These are phyloP conservation scores for Trematomus bernacchii DNA, from an alignment of 2,797 vertebrate genomes.

Conservation along the genomic window DNA sequence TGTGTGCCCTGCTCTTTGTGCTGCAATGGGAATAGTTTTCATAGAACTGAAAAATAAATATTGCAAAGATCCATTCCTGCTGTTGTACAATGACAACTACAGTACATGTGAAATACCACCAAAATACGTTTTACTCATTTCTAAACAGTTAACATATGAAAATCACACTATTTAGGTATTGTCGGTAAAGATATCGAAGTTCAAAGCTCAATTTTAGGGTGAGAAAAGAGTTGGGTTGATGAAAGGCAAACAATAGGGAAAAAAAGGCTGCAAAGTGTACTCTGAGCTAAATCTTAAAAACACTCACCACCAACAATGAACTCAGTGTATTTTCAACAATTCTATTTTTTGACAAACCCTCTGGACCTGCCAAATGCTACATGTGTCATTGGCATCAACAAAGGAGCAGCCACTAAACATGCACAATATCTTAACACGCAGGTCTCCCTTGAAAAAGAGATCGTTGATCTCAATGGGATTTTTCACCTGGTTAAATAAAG, in stretches of 20 bases:
- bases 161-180: no score
- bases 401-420: neutral
- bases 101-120: neutral
- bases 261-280: slow-evolving; percentile 2
- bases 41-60: no score
- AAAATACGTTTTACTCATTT: no score
- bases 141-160: no score
- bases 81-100: no score
- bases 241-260: neutral
- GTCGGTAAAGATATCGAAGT: neutral
- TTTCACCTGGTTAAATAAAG: no score
- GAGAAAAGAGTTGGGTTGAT: neutral
- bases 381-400: neutral
- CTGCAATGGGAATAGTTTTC: neutral
- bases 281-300: neutral
- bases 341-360: neutral
- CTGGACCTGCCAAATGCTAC: neutral
- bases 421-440: neutral
- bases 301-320: neutral
- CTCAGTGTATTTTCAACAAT: no score
- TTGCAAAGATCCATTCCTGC: no score
- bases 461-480: no score
- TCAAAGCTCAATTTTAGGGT: neutral
- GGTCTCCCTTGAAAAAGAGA: no score
- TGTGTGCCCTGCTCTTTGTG: neutral